Percentiles rank a stretch among this genome's conserved stretches.
These are phyloP conservation scores for Campoletis sonorensis DNA, from an alignment of 1,140 invertebrate genomes.

Conservation along the genomic window DNA sequence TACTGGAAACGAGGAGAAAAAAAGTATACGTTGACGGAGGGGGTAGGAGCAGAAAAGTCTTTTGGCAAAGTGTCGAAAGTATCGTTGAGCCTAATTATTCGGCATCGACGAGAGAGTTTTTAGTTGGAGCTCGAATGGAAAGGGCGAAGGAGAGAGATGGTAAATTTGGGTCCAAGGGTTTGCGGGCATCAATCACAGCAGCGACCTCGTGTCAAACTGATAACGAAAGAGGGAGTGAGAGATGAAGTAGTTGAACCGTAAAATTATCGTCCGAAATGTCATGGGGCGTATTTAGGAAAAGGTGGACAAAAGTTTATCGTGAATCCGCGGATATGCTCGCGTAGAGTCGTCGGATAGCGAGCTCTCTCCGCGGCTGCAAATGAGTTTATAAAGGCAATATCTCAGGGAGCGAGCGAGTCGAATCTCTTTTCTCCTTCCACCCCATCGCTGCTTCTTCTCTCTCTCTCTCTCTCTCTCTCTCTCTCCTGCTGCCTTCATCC, in stretches of 20 bases:
- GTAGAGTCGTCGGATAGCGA: conserved; percentile 24
- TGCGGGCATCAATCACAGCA: conserved; percentile 49
- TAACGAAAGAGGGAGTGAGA: conserved; percentile 20
- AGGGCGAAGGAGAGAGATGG: background rate
- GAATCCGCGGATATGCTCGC: conserved; percentile 36
- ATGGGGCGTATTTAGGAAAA: background rate
- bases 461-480: conserved; percentile 29
- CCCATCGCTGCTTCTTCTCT: too few relatives aligned
- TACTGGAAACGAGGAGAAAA: background rate
- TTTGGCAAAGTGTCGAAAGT: conserved; percentile 47
- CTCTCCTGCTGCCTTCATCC: conserved; percentile 33
- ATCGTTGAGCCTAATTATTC: conserved; percentile 51
- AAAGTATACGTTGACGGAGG: conserved; percentile 8
- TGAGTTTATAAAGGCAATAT: conserved; percentile 77
- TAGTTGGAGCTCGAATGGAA: conserved; percentile 29
- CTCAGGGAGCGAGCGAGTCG: conserved; percentile 63
- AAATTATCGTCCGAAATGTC: conserved; percentile 26
- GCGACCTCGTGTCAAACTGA: conserved; percentile 34
- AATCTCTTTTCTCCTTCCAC: conserved; percentile 8
- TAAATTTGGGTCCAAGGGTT: conserved; percentile 22
- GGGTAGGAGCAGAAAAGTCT: conserved; percentile 28
- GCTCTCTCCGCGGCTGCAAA: conserved; percentile 69
- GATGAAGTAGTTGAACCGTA: conserved; percentile 41
- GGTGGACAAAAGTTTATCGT: conserved; percentile 36
- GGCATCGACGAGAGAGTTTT: conserved; percentile 37